A percentile compares a stretch with the other conserved stretches of the same genome.
phyloP scores from a whole-genome alignment of 2,113 vertebrate species.

The Ceyx melanurus region DNA sequence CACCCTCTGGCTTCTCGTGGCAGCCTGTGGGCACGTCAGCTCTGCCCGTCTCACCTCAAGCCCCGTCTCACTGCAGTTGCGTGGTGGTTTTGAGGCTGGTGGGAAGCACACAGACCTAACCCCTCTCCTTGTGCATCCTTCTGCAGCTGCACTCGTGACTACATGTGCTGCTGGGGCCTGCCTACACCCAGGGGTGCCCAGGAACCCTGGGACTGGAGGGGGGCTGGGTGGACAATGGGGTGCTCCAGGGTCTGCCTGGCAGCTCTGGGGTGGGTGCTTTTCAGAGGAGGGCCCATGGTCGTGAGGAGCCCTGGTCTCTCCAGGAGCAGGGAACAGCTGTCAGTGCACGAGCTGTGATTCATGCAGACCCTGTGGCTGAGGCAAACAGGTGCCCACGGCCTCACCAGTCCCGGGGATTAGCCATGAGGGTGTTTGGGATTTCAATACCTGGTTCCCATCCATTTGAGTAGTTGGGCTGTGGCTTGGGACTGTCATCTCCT shows the following conservation, averaged over 20 bases:
- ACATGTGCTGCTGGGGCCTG: fast-evolving
- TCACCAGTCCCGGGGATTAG: not conserved
- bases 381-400: fast-evolving
- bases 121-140: not conserved
- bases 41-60: not conserved
- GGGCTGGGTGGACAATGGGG: not conserved
- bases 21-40: fast-evolving
- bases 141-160: fast-evolving
- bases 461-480: not conserved
- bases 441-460: not conserved
- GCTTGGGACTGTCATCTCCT: not conserved
- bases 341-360: not conserved
- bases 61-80: fast-evolving
- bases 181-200: not conserved
- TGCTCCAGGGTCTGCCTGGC: not conserved
- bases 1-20: not conserved
- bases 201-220: not conserved
- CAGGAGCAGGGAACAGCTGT: not conserved
- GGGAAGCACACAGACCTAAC: fast-evolving
- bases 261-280: not conserved
- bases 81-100: not conserved
- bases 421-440: not conserved
- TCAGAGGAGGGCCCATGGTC: fast-evolving
- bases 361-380: fast-evolving
- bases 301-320: not conserved